A percentile compares a stretch with the other conserved stretches of the same genome.
These are phyloP conservation scores for Porites lutea DNA, from an alignment of 64 coral and sea anemone genomes.

Conservation along the genomic window DNA sequence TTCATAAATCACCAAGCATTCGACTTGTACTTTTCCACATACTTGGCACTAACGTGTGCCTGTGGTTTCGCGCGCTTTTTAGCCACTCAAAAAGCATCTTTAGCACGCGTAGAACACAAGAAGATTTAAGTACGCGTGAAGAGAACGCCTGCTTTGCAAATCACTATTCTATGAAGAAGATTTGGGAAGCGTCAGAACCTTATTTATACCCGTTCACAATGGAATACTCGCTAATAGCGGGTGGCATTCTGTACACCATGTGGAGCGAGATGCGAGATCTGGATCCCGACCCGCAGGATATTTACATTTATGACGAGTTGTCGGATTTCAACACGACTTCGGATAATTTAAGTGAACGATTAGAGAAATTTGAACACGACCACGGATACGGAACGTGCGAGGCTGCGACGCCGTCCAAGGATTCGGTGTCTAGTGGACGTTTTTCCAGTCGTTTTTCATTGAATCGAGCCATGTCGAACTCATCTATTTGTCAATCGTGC, in stretches of 20 bases:
- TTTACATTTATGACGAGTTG: slow-evolving; percentile 98
- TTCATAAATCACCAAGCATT: slow-evolving; percentile 94
- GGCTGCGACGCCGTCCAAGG: slow-evolving; percentile 75
- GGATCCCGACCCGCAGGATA: slow-evolving; percentile 97
- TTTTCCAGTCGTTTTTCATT: slow-evolving; percentile 91
- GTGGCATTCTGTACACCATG: slow-evolving; percentile 95
- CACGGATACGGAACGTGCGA: slow-evolving; percentile 94
- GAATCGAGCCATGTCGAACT: slow-evolving; percentile 91
- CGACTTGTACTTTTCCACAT: slow-evolving; percentile 95
- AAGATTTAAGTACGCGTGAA: slow-evolving; percentile 60
- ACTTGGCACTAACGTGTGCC: slow-evolving; percentile 95
- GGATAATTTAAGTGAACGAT: slow-evolving; percentile 84
- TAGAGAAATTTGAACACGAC: slow-evolving; percentile 90
- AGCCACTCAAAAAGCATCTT: slow-evolving; percentile 92
- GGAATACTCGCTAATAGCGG: slow-evolving; percentile 93
- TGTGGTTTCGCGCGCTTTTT: slow-evolving; percentile 97
- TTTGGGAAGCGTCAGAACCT: slow-evolving; percentile 92
- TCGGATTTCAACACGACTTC: slow-evolving; percentile 96
- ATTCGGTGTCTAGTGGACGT: slow-evolving; percentile 75
- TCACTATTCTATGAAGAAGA: slow-evolving; percentile 97
- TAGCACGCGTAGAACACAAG: slow-evolving; percentile 47
- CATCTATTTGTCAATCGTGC: slow-evolving; percentile 91
- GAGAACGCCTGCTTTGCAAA: slow-evolving; percentile 85
- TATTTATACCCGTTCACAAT: slow-evolving; percentile 97
- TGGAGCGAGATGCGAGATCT: slow-evolving; percentile 97